Evolutionary conservation across 2,113 vertebrate species (phyloP).

Genomic region (Percopsis transmontana): DNA sequence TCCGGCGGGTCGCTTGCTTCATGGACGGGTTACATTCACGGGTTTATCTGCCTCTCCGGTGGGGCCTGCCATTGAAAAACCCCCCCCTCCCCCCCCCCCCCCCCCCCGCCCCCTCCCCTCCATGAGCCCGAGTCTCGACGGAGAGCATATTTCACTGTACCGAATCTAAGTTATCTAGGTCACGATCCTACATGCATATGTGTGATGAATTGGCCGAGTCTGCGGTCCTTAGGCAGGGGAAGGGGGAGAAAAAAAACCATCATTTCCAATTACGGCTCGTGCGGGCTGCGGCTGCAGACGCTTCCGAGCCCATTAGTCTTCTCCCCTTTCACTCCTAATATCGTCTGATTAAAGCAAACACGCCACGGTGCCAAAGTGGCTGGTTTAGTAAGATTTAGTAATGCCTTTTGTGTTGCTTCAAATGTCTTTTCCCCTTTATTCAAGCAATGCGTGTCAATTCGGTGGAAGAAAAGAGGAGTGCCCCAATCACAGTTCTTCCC

Average conservation of each 20-base stretch:
- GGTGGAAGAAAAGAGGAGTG: too few relatives aligned
- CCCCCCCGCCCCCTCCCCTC: constrained; percentile 14
- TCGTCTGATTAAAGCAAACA: constrained; percentile 6
- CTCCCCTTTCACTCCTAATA: neutral
- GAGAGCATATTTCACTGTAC: constrained; percentile 48
- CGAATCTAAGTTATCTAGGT: constrained; percentile 52
- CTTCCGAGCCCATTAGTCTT: constrained; percentile 22
- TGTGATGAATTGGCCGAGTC: constrained; percentile 39
- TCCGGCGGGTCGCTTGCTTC: neutral
- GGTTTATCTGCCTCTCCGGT: constrained; percentile 35
- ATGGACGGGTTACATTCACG: neutral
- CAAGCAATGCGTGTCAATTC: too few relatives aligned
- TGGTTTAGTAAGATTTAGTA: constrained; percentile 1
- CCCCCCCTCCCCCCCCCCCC: constrained; percentile 26
- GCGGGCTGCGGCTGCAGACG: neutral
- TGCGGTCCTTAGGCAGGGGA: constrained; percentile 26
- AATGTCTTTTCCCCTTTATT: too few relatives aligned
- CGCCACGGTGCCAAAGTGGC: neutral
- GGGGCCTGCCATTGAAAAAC: constrained; percentile 56
- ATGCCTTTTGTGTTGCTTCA: neutral
- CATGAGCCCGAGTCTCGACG: constrained; percentile 23
- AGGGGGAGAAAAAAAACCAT: constrained; percentile 23
- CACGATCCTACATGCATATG: constrained; percentile 37
- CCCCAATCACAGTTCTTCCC: too few relatives aligned
- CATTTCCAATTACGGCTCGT: constrained; percentile 35